Base-by-base conservation (phyloP, 2,113 vertebrate species). In the Ptilonorhynchus violaceus region DNA sequence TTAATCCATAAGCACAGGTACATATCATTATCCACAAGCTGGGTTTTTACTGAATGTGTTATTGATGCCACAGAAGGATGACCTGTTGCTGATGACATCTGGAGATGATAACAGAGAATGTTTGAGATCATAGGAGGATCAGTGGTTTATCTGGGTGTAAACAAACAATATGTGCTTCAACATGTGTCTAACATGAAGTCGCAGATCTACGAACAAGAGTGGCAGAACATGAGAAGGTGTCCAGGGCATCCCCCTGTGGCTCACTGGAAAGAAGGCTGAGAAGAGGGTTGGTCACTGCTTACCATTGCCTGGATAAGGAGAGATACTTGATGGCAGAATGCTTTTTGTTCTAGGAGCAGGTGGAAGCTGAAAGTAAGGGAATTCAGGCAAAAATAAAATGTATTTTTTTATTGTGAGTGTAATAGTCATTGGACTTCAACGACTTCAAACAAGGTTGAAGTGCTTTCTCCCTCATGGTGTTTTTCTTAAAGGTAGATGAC, bases 171-270 rank as follows among this genome's bases (percentile, higher is more conserved):
- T 58, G 27, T 50, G 35, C 52, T 86, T 83, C 46, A 80, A 22
- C 0, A 0, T 3, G 0, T 5, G 2, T 47, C 41, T 84, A 58
- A 77, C 0, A 5, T 27, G 30, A 85, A 82, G 41, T 64, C 56
- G 75, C 44, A 82, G 33, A 59, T 59, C 33, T 85, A 69, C 35
- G 21, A 93, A 64, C 7, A 81, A 50, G 62, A 49, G 33, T 25
- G 56, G 15, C 31, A 74, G 53, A 15, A 21, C 18, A 37, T 11
- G 20, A 49, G n/a, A 56, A 74, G n/a, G 50, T 73, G 67, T 88
- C 41, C 27, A 41, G 42, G 50, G 37, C 49, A 33, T 76, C 37
- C 42, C 19, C 67, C 33, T 76, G 10, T 52, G 50, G 15, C n/a
- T 60, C 7, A 41, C 31, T 68, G 72, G n/a, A 90, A 82, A 80